Conservation (phyloP, 37 sponge, comb jelly and placozoan species). For the Corticium candelabrum region DNA sequence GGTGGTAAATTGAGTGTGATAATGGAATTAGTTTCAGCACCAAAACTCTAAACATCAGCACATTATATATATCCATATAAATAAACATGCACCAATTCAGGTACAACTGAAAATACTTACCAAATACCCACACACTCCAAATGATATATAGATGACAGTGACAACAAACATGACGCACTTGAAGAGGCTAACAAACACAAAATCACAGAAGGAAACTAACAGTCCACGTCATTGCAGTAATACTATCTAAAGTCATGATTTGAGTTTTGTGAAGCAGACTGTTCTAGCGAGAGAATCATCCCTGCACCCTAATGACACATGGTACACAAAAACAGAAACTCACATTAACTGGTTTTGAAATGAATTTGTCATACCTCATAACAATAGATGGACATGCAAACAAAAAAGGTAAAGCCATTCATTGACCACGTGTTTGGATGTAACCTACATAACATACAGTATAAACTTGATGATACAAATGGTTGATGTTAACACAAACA, state of each 20-base stretch:
- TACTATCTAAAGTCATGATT: constrained; percentile 59
- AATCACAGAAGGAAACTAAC: no score
- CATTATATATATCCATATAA: not conserved
- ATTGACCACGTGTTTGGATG: constrained; percentile 6
- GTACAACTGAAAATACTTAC: constrained; percentile 23
- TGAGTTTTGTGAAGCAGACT: constrained; percentile 40
- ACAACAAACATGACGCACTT: constrained; percentile 29
- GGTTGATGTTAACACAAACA: no score
- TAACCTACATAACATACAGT: not conserved
- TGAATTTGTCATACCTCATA: constrained; percentile 47
- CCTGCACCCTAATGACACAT: constrained; percentile 72
- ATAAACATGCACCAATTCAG: not conserved
- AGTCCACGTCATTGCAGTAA: no score
- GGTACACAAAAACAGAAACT: not conserved
- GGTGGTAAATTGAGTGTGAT: constrained; percentile 82
- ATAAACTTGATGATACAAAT: not conserved
- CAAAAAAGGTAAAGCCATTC: constrained; percentile 67
- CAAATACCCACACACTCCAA: constrained; percentile 91
- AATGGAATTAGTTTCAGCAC: constrained; percentile 60
- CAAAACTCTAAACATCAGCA: constrained; percentile 29
- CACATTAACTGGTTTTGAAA: not conserved
- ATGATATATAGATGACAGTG: constrained; percentile 64
- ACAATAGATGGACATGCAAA: constrained; percentile 80
- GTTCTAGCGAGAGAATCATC: constrained; percentile 74
- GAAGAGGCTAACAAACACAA: constrained; percentile 52